phyloP scores from a whole-genome alignment of 1,140 invertebrate species.

The Drosophila burlai region DNA sequence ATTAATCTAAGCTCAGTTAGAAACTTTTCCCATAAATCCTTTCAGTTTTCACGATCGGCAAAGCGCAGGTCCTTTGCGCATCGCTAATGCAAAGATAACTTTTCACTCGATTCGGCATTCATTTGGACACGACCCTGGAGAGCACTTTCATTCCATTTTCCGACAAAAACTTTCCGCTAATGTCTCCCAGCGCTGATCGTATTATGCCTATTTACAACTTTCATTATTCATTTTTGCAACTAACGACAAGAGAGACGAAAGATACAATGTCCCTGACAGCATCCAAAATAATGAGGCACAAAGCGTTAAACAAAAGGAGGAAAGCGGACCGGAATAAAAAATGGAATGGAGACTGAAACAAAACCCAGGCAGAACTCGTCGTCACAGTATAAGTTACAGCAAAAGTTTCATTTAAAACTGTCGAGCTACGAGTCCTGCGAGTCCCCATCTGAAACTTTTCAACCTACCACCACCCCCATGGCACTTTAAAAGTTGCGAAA shows the following conservation, averaged over 20 bases:
- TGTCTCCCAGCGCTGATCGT: constrained; percentile 56
- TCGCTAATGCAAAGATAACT: constrained; percentile 20
- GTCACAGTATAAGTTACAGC: constrained; percentile 58
- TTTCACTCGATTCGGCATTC: constrained; percentile 28
- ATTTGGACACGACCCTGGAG: constrained; percentile 26
- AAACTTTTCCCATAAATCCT: constrained; percentile 38
- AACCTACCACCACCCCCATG: constrained; percentile 8
- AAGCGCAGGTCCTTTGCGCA: not conserved
- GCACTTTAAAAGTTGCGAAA: constrained; percentile 44
- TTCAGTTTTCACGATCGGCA: constrained; percentile 7
- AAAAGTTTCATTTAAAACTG: constrained; percentile 68
- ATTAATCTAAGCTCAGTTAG: not conserved
- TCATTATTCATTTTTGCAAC: constrained; percentile 58
- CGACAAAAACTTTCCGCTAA: constrained; percentile 42
- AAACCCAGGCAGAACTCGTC: constrained; percentile 48
- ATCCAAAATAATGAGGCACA: constrained; percentile 61
- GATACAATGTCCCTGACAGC: constrained; percentile 51
- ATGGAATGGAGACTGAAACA: constrained; percentile 21
- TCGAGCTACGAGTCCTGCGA: constrained; percentile 35
- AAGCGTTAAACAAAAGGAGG: constrained; percentile 62
- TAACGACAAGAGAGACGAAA: constrained; percentile 35
- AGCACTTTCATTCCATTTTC: constrained; percentile 52
- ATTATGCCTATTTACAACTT: constrained; percentile 67
- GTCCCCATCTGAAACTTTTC: constrained; percentile 45
- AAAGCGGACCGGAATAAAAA: constrained; percentile 14